A percentile compares a stretch with the other conserved stretches of the same genome.
phyloP scores from a whole-genome alignment of 2,888 invertebrate species.

The Apamea sordens region DNA sequence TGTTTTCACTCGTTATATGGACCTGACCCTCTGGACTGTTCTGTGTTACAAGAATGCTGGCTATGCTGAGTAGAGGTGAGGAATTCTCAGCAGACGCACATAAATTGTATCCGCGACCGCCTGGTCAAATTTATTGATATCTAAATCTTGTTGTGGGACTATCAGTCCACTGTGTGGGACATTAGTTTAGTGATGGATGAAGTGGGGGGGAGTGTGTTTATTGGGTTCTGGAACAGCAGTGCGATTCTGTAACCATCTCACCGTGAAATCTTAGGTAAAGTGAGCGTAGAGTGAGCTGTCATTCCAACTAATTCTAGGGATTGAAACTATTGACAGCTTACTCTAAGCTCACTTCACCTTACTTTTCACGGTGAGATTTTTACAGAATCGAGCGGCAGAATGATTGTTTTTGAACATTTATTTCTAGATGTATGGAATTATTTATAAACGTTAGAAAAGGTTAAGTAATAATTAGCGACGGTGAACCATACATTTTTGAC shows the following conservation, averaged over 20 bases:
- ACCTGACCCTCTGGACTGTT: background rate
- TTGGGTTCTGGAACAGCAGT: constrained; percentile 6
- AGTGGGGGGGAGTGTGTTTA: constrained; percentile 15
- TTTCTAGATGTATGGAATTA: background rate
- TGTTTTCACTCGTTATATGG: too few relatives aligned
- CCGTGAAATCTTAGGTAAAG: too few relatives aligned
- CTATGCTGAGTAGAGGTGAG: constrained; percentile 58
- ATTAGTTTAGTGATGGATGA: constrained; percentile 53
- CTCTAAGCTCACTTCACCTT: too few relatives aligned
- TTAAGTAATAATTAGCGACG: background rate
- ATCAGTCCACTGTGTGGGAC: constrained; percentile 56
- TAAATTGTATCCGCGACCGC: constrained; percentile 60
- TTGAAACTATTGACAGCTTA: too few relatives aligned
- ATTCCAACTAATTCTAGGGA: too few relatives aligned
- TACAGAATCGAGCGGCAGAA: too few relatives aligned
- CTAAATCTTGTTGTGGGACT: constrained; percentile 69
- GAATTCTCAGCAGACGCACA: constrained; percentile 63
- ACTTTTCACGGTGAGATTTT: too few relatives aligned
- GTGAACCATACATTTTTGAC: background rate
- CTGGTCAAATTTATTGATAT: constrained; percentile 65
- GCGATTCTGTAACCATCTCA: too few relatives aligned
- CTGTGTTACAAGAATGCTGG: constrained; percentile 44
- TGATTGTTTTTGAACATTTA: background rate
- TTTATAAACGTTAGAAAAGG: background rate
- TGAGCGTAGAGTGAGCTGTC: too few relatives aligned